A percentile compares a stretch with the other conserved stretches of the same genome.
These are phyloP conservation scores for Odontamblyopus lacepedii DNA, from an alignment of 2,797 vertebrate genomes.

Conservation along the genomic window DNA sequence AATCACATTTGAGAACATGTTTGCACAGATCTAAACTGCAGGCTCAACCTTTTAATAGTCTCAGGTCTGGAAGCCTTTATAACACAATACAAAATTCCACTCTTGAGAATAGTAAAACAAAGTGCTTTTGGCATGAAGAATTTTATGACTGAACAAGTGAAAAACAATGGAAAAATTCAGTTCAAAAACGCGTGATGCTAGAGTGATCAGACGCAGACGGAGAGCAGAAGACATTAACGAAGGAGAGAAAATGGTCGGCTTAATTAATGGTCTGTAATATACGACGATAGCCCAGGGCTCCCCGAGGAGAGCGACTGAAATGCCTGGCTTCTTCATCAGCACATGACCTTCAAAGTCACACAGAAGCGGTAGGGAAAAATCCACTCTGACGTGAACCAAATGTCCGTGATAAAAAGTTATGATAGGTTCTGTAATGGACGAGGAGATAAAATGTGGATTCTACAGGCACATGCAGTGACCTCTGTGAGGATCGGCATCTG, in stretches of 20 bases:
- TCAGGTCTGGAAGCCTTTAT: neutral
- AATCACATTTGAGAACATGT: no score
- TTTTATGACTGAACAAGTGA: neutral
- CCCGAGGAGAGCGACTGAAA: constrained; percentile 69
- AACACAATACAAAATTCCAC: neutral
- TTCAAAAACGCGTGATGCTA: constrained; percentile 26
- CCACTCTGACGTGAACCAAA: constrained; percentile 44
- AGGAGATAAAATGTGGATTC: constrained; percentile 23
- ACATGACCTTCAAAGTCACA: constrained; percentile 61
- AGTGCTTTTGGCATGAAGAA: constrained; percentile 3
- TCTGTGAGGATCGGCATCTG: neutral
- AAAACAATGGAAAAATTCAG: constrained; percentile 27
- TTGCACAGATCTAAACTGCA: no score
- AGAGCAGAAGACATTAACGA: constrained; percentile 39
- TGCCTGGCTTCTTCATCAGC: constrained; percentile 55
- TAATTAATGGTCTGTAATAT: constrained; percentile 75
- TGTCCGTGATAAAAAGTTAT: constrained; percentile 45
- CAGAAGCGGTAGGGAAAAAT: constrained; percentile 30
- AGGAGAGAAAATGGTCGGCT: constrained; percentile 37
- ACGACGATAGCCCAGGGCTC: constrained; percentile 59
- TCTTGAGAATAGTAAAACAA: constrained; percentile 13
- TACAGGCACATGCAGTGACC: neutral
- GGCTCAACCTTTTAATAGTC: neutral
- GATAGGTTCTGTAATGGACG: constrained; percentile 40
- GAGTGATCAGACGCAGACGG: constrained; percentile 44